phyloP scores from a whole-genome alignment of 2,888 invertebrate species.

The Phrixothrix hirtus region DNA sequence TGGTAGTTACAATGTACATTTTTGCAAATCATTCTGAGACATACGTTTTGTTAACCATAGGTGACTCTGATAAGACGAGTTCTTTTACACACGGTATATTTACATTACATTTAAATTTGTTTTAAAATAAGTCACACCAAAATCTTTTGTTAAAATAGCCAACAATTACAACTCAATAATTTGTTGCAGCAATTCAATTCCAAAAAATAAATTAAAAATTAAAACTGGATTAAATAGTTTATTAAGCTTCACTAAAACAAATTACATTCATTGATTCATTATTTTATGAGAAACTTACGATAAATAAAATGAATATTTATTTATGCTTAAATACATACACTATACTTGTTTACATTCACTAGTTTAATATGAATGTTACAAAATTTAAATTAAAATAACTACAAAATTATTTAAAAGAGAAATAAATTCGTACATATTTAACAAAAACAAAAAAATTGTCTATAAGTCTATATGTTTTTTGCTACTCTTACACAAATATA shows the following conservation, averaged over 20 bases:
- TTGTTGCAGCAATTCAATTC: too few relatives aligned
- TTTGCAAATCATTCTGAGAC: too few relatives aligned
- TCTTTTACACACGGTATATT: too few relatives aligned
- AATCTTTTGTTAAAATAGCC: too few relatives aligned
- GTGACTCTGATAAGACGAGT: too few relatives aligned
- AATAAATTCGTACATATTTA: conserved; percentile 24
- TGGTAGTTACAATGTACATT: too few relatives aligned
- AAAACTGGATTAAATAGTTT: conserved; percentile 21
- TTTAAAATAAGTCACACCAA: too few relatives aligned
- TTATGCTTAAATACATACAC: conserved; percentile 7
- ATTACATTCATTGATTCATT: conserved; percentile 26
- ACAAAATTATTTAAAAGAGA: conserved; percentile 4
- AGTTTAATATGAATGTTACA: conserved; percentile 8
- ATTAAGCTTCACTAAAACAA: conserved; percentile 22
- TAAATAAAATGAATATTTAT: conserved; percentile 14
- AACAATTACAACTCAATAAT: too few relatives aligned
- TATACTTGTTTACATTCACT: conserved; percentile 6
- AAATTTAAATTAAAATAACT: conserved; percentile 2
- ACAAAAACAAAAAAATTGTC: conserved; percentile 31
- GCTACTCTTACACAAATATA: conserved; percentile 38
- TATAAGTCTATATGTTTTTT: conserved; percentile 26
- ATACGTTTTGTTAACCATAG: too few relatives aligned
- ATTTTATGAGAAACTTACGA: conserved; percentile 6
- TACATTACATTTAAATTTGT: too few relatives aligned
- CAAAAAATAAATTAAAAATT: too few relatives aligned